phyloP scores from a whole-genome alignment of 2,797 vertebrate genomes.

The Macrochelys suwanniensis region DNA sequence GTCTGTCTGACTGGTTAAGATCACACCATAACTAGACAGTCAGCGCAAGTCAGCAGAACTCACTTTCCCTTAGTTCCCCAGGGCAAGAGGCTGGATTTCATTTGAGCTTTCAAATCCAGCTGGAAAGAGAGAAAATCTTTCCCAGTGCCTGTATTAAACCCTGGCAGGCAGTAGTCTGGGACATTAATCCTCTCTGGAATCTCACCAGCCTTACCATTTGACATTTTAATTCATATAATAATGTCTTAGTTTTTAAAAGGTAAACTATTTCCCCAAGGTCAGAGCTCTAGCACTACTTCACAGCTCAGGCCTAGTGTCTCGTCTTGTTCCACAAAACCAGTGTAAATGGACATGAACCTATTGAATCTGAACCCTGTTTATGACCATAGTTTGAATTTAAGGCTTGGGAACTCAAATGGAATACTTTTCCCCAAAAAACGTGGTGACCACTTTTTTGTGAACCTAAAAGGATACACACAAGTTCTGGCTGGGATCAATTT shows the following conservation, averaged over 20 bases:
- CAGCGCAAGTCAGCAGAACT: neutral
- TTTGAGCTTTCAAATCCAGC: neutral
- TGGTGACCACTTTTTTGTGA: neutral
- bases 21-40: neutral
- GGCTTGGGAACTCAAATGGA: neutral
- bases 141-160: neutral
- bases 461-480: neutral
- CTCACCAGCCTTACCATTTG: neutral
- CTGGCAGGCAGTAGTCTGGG: neutral
- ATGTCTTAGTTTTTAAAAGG: neutral
- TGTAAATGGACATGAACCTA: neutral
- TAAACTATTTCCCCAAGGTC: neutral
- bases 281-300: neutral
- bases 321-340: neutral
- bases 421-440: slow-evolving; percentile 20
- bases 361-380: neutral
- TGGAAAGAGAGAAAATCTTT: neutral
- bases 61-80: neutral
- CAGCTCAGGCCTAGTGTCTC: neutral
- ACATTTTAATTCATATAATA: neutral
- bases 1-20: neutral
- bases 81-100: neutral
- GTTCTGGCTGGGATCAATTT: neutral
- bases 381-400: neutral
- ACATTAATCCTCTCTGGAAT: neutral